phyloP scores from a whole-genome alignment of 2,888 invertebrate genomes.

The Lochmaea capreae region DNA sequence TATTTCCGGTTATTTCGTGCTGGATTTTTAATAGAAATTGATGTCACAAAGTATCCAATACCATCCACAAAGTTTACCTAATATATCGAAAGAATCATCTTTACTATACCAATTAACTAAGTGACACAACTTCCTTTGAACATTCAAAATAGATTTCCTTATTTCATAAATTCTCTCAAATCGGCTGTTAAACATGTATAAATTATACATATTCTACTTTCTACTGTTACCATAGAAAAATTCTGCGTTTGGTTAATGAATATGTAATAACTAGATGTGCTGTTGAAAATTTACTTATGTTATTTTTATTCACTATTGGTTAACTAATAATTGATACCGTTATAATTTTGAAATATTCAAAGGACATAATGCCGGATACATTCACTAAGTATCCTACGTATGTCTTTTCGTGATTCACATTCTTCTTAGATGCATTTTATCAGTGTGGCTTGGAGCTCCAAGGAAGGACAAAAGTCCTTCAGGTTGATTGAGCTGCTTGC shows the following conservation, averaged over 20 bases:
- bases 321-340: background rate
- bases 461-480: no score
- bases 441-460: no score
- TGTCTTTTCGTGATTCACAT: no score
- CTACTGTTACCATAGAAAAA: constrained; percentile 2
- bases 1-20: background rate
- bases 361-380: no score
- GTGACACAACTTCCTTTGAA: background rate
- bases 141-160: constrained; percentile 10
- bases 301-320: background rate
- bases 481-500: no score
- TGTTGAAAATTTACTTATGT: background rate
- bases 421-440: no score
- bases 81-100: constrained; percentile 4
- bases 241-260: background rate
- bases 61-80: constrained; percentile 1
- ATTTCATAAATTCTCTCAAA: background rate
- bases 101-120: background rate
- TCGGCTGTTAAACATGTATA: background rate
- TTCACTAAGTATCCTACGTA: no score
- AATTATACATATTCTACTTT: constrained; percentile 6
- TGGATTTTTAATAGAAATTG: background rate
- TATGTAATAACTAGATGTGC: background rate
- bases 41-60: background rate
- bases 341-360: background rate